Conservation (phyloP, 2,797 vertebrate species). For the Ambastaia sidthimunki region DNA sequence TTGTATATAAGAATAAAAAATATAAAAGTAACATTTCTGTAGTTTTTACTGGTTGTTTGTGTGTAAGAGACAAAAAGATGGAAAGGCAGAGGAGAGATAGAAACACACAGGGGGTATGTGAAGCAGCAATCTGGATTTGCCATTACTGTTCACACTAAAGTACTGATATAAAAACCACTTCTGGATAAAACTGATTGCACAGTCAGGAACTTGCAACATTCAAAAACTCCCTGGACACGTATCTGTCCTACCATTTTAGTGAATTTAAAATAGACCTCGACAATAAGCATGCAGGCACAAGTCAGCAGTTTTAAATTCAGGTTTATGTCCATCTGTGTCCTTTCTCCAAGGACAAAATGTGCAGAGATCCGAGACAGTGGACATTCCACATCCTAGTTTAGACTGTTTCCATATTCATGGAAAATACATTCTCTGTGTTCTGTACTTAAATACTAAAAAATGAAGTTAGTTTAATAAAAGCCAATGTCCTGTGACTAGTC, state of each 20-base stretch:
- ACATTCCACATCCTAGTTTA: constrained; percentile 6
- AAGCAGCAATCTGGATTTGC: constrained; percentile 35
- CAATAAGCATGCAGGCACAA: constrained; percentile 20
- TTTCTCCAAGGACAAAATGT: constrained; percentile 16
- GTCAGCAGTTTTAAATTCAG: constrained; percentile 15
- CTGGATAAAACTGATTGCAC: constrained; percentile 35
- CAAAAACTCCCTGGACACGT: constrained; percentile 60
- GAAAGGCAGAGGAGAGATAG: neutral
- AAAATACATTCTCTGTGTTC: constrained; percentile 8
- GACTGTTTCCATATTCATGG: constrained; percentile 2
- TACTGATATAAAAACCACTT: constrained; percentile 47
- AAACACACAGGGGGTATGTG: neutral
- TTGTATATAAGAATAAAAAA: too few species aligned
- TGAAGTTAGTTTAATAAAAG: constrained; percentile 20
- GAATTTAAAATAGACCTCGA: constrained; percentile 45
- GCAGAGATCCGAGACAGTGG: neutral
- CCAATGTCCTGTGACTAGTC: constrained; percentile 14
- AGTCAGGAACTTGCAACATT: constrained; percentile 15
- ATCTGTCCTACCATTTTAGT: constrained; percentile 58
- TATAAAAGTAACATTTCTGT: neutral
- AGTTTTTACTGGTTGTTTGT: neutral
- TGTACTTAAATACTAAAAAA: constrained; percentile 3
- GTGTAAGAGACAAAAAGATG: neutral
- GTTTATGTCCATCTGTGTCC: constrained; percentile 13
- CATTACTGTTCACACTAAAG: constrained; percentile 20